Percentiles rank a stretch among this genome's conserved stretches.
Conservation (phyloP, 2,888 invertebrate genomes). For the Alviniconcha strummeri region DNA sequence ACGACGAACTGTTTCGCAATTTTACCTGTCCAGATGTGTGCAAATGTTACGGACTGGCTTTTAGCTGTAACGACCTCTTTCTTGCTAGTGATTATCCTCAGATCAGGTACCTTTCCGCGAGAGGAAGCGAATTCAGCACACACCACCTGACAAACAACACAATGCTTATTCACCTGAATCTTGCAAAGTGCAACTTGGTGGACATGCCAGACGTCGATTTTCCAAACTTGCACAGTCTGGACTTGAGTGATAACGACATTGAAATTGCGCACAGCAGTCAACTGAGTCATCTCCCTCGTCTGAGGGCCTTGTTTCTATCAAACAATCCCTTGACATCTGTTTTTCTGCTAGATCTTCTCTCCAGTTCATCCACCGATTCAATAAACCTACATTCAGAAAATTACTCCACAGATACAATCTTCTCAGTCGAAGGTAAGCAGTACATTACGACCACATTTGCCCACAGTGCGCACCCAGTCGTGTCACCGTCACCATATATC, state of each 20-base stretch:
- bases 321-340: neutral
- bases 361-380: neutral
- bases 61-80: no score
- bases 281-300: neutral
- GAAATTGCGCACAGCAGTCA: neutral
- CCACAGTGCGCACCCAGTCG: no score
- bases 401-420: neutral
- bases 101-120: no score
- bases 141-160: neutral
- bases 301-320: neutral
- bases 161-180: neutral
- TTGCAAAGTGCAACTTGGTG: neutral
- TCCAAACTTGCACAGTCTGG: neutral
- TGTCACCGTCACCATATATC: no score
- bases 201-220: neutral
- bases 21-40: no score
- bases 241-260: neutral
- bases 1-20: no score
- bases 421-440: neutral
- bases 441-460: no score
- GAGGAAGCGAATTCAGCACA: no score
- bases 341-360: neutral
- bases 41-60: no score
- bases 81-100: no score
- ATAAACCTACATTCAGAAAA: no score